Base-by-base conservation (phyloP, 2,888 invertebrate species). In the Oscheius sp. region DNA sequence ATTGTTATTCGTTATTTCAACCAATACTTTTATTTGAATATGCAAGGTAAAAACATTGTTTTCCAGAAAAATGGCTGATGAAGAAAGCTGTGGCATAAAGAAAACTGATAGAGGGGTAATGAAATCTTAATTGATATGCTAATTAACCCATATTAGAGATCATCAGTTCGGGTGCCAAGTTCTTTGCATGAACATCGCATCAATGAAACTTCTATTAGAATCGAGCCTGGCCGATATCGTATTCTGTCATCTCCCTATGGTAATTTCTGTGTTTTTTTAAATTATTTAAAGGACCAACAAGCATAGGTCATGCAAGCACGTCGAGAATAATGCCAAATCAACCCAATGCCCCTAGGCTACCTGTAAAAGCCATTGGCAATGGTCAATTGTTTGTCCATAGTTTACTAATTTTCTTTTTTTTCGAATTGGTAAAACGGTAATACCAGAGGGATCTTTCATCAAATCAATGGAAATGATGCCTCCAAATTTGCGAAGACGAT, bases 401-500 rank as follows among this genome's bases (percentile, higher is more conserved):
- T 14, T 32, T 17, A 20, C 9, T 33, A 33, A 22, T n/a, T 12
- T 36, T 12, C 9, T 12, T 6, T 33, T 24, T 28, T 9, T 33
- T 47, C 20, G 33, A 36, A 20, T 24, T 36, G 17, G 36, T 22
- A 50, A 64, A 50, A 8, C 30, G 59, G 30, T 50, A 14, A 28
- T 65, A n/a, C 30, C 54, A 1, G 65, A 36, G 4, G 51, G 51
- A 20, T 54, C 65, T 2, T 65, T 65, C 17, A 41, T 44, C 2
- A 65, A 65, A 54, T 51, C 51, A n/a, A 38, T 56, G 47, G 65
- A 65, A 14, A 41, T 54, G 30, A 30, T 65, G 32, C 56, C 65
- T 2, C 26, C 38, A 1, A 22, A 41, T 17, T n/a, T 54, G 8
- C 17, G 30, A 26, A 51, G 30, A 32, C 26, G 56, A 2, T 65